Base-by-base conservation (phyloP, 2,888 invertebrate species). In the Acleris holmiana region DNA sequence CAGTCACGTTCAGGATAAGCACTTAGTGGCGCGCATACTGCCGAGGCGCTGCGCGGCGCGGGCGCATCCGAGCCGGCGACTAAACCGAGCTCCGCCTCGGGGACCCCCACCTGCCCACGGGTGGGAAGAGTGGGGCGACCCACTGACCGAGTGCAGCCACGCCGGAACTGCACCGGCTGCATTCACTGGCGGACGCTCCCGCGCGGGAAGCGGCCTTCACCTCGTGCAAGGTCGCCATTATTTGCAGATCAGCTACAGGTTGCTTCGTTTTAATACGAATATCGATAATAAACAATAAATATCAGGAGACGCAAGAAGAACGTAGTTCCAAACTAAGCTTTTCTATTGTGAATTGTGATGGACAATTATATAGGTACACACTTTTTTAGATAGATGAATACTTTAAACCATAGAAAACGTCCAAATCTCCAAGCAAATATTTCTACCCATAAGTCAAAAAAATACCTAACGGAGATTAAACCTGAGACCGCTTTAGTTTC, bases 81-180 rank as follows among this genome's bases (percentile, higher is more conserved):
- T 71, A 49, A 67, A 65, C 66, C 69, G 63, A 69, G 68, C 68
- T 71, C 66, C 71, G 19, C 47, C 21, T 54, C 13, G 66, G 66
- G 57, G 51, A 25, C 69, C 66, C 67, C 68, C 70, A 66, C 68
- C 29, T 19, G 48, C 74, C 23, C 75, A 73, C 76, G 70, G 67
- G 66, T 62, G 59, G 61, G 59, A 66, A 70, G 65, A 73, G 81
- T 78, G 82, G 79, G 82, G 78, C 86, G 92, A 91, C 93, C 92
- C 86, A 93, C 84, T 93, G 91, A 92, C 93, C 91, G 85, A 76
- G 74, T 69, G 73, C 75, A 68, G 70, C 15, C 18, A 54, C 83
- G 80, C 86, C 90, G 91, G 91, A 90, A 88, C 89, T 90, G 90
- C 91, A 89, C 85, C 77, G 74, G 73, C 78, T 82, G 84, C 84